Conservation (phyloP, 2,888 invertebrate species). For the Hypomecis atomaria region DNA sequence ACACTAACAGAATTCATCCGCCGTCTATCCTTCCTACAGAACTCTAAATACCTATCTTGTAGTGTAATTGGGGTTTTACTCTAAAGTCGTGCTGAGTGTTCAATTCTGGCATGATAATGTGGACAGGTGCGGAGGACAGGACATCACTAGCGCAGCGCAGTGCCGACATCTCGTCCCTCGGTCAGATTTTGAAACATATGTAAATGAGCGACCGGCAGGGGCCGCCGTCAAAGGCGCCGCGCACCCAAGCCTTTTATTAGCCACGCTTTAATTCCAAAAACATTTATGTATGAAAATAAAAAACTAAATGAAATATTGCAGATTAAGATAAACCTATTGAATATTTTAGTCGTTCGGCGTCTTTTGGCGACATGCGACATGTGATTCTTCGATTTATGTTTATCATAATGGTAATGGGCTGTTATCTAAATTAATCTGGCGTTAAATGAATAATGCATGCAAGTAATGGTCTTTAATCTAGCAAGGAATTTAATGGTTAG, state of each 20-base stretch:
- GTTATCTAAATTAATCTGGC: conserved; percentile 20
- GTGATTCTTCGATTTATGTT: conserved; percentile 32
- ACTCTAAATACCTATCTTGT: no score
- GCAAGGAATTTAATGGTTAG: not conserved
- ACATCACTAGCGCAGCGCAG: conserved; percentile 58
- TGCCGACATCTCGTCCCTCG: conserved; percentile 60
- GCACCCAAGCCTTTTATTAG: conserved; percentile 69
- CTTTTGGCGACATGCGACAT: conserved; percentile 32
- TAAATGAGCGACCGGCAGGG: conserved; percentile 67
- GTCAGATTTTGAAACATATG: conserved; percentile 78
- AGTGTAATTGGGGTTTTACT: no score
- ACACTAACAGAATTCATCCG: no score
- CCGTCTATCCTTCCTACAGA: no score
- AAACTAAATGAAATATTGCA: conserved; percentile 55
- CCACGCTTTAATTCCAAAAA: conserved; percentile 63
- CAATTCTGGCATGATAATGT: conserved; percentile 45
- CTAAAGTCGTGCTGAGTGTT: not conserved
- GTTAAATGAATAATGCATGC: conserved; percentile 5
- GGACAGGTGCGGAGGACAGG: conserved; percentile 52
- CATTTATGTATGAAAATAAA: conserved; percentile 55
- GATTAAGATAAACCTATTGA: conserved; percentile 45
- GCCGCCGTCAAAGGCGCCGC: conserved; percentile 65
- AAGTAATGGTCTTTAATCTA: conserved; percentile 2
- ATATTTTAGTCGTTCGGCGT: conserved; percentile 31
- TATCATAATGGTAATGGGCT: conserved; percentile 14